Base-by-base conservation (phyloP, 2,797 vertebrate species). In the Pitangus sulphuratus region DNA sequence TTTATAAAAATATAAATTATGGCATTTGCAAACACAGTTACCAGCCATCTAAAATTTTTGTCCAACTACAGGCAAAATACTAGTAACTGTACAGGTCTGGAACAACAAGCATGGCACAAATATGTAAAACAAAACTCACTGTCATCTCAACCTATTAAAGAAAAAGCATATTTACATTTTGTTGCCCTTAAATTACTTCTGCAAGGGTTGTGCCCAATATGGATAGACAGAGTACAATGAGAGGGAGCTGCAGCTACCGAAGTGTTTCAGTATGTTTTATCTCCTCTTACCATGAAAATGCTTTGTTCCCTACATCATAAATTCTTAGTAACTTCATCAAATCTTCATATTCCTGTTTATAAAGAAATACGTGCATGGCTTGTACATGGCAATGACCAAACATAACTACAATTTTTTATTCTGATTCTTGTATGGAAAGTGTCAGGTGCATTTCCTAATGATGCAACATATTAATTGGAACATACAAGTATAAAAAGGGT, bases 91-190 rank as follows among this genome's bases (percentile, higher is more conserved):
- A 94, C 89, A 95, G 87, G 75, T 92, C 92, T 84, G 87, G 71
- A 97, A 93, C 51, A 97, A 95, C 39, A 89, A 95, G 81, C 57
- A 89, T 54, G 56, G 84, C 75, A 95, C 80, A 96, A 93, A 76
- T 80, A 94, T 11, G 48, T 79, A 92, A 94, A 96, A 87, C 47
- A 93, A 95, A 96, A 92, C 85, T 93, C 87, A 72, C 80, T 96
- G 89, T 84, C 78, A 95, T 35, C 86, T 93, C 85, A 89, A 86
- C 50, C 33, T 35, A 94, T 75, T 93, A 57, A 93, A 79, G 90
- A 85, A 94, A 58, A 76, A 57, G 69, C 64, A 51, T 90, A 90
- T 79, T 95, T 95, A 62, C 11, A 74, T 79, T 95, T 62, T 78
- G 50, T 92, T 83, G 58, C 51, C 37, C 77, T 90, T 93, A 95